Base-by-base conservation (phyloP, 1,140 invertebrate genomes). In the Drosophila takahashii region DNA sequence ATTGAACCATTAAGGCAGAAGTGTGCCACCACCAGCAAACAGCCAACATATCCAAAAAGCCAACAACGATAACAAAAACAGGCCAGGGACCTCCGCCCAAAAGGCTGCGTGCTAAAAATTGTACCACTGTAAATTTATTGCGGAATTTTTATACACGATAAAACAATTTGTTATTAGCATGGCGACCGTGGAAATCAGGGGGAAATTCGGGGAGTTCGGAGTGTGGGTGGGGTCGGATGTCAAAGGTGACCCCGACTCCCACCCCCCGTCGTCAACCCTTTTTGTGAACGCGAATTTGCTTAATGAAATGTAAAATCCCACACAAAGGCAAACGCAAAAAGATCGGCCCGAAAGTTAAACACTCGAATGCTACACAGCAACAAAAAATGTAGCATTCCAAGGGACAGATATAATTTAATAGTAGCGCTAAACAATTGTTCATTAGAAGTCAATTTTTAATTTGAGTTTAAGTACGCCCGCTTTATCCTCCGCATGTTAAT, bases 161-260 rank as follows among this genome's bases (percentile, higher is more conserved):
- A 89, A 89, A 89, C 84, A 89, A 90, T 89, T 89, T 89, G 84
- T 89, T 89, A 89, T 84, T 89, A 89, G 79, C 79, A 45, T 80
- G 67, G 69, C 84, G 54, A 64, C 50, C 83, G 75, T 79, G 75
- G 61, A 72, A 79, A 81, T 85, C 81, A 50, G 29, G 16, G 27
- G 37, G 22, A 22, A 22, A 22, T 22, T 22, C 1, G 22, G 22
- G 22, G 34, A 67, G 42, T 18, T 42, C n/a, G 36, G 4, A 39
- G 50, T 10, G 41, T 29, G 42, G 47, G n/a, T 15, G 47, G 32
- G 32, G 22, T 48, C 15, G 34, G 50, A 74, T 60, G 59, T 54
- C 48, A 44, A 56, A 69, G 52, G 77, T 79, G 77, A 71, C 72
- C n/a, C n/a, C n/a, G n/a, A n/a, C n/a, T n/a, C 62, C 42, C 4